Base-by-base conservation (phyloP, 2,113 vertebrate species). In the Petromus typicus region DNA sequence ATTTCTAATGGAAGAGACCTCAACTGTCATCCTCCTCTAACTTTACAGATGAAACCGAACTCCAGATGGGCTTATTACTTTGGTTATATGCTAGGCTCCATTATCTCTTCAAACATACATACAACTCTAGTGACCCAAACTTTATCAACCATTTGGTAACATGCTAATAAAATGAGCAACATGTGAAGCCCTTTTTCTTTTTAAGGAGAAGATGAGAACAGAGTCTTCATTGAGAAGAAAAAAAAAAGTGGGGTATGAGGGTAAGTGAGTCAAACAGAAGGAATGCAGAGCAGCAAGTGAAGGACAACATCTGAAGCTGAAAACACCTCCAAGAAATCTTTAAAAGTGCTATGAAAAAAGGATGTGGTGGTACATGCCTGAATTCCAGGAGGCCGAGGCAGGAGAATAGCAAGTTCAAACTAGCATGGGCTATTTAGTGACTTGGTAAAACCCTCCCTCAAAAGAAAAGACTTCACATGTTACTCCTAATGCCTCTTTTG, bases 91-190 rank as follows among this genome's bases (percentile, higher is more conserved):
- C 32, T 7, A 71, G 34, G 54, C 84, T 56, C 71, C 51, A 30
- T 85, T 94, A 90, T 80, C 37, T 45, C 45, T 93, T 63, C 64
- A 84, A 91, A 94, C 57, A 91, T 59, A 96, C 75, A 48, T 71
- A 54, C 32, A 93, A 45, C 30, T 84, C 79, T 75, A 82, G 45
- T 48, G 57, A 95, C 57, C 66, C 64, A 20, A 81, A 90, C 59
- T 87, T 71, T 69, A 81, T 80, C 69, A 69, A 83, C 25, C 51
- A 83, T 91, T 34, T 40, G 59, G 82, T 69, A 86, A 87, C 34
- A 61, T 61, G 23, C 40, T 87, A 85, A 96, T 79, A 87, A 89
- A 94, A 89, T 88, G 69, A 90, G 48, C 10, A 51, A 51, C 48
- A 51, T 51, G 48, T 51, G 48, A 51, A 51, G 48, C 10, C n/a